phyloP scores from a whole-genome alignment of 1,140 invertebrate genomes.

The Panagrolaimus sp. region DNA sequence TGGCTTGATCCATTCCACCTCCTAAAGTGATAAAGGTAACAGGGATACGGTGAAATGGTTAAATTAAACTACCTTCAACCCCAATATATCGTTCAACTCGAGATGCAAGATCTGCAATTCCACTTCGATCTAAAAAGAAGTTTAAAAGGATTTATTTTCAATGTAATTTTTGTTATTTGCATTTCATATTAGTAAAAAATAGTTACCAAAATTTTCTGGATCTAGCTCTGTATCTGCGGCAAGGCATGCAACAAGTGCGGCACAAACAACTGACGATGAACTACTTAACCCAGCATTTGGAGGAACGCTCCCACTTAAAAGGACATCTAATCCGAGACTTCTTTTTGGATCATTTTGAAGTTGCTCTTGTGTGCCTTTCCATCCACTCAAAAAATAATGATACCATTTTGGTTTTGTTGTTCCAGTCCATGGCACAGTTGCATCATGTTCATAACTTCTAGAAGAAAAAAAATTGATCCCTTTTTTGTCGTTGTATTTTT shows the following conservation, averaged over 20 bases:
- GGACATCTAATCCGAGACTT: slow-evolving; percentile 67
- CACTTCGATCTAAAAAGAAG: background rate
- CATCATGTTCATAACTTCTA: slow-evolving; percentile 11
- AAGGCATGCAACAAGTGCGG: slow-evolving; percentile 76
- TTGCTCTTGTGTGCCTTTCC: slow-evolving; percentile 72
- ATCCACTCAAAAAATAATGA: slow-evolving; percentile 87
- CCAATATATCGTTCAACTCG: slow-evolving; percentile 84
- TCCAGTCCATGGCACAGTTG: slow-evolving; percentile 27
- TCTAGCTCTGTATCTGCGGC: slow-evolving; percentile 63
- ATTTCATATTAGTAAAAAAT: too few relatives aligned
- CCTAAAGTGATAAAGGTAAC: slow-evolving; percentile 56
- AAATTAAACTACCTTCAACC: slow-evolving; percentile 72
- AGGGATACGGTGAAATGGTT: too few relatives aligned
- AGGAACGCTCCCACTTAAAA: slow-evolving; percentile 79
- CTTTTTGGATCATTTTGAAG: slow-evolving; percentile 44
- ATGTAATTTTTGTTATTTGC: too few relatives aligned
- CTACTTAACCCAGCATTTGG: slow-evolving; percentile 86
- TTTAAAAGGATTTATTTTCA: too few relatives aligned
- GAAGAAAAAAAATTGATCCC: background rate
- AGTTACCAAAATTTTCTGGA: background rate
- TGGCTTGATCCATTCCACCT: slow-evolving; percentile 95
- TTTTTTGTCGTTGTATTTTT: too few relatives aligned
- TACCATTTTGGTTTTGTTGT: slow-evolving; percentile 71
- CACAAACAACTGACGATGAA: slow-evolving; percentile 91
- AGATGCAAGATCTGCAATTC: slow-evolving; percentile 73